Percentiles rank a stretch among this genome's conserved stretches.
These are phyloP conservation scores for Dascyllus trimaculatus DNA, from an alignment of 2,113 vertebrate species.

Conservation along the genomic window DNA sequence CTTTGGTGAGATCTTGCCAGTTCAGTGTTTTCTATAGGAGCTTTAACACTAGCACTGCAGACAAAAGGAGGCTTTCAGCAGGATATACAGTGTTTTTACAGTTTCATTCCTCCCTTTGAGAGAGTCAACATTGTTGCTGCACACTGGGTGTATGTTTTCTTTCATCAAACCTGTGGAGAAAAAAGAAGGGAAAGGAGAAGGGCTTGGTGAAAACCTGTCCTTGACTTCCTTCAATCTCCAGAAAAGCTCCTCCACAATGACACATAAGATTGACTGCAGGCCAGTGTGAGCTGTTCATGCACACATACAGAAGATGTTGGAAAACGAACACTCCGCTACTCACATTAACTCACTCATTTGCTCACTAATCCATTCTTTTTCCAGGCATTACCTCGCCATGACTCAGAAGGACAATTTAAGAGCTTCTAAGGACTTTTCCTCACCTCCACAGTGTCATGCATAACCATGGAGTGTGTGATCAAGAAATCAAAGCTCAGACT, in stretches of 20 bases:
- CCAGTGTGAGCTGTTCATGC: conserved; percentile 13
- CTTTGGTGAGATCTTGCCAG: conserved; percentile 65
- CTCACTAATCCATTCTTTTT: conserved; percentile 13
- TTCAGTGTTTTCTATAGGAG: conserved; percentile 49
- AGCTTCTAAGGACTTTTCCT: conserved; percentile 38
- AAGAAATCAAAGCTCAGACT: conserved; percentile 64
- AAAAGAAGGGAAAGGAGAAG: conserved; percentile 31
- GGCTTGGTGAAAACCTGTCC: conserved; percentile 4
- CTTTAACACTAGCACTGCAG: conserved; percentile 45
- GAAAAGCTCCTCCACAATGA: conserved; percentile 9
- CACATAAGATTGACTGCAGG: conserved; percentile 10
- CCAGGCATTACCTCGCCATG: conserved; percentile 18
- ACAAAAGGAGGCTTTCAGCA: conserved; percentile 73
- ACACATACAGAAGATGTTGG: conserved; percentile 31
- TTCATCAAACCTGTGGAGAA: conserved; percentile 36
- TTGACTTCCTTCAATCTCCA: conserved; percentile 5
- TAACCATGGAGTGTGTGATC: conserved; percentile 61
- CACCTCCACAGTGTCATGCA: conserved; percentile 56
- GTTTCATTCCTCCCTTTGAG: conserved; percentile 58
- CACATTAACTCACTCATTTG: conserved; percentile 8
- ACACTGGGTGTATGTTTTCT: conserved; percentile 36
- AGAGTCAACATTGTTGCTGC: conserved; percentile 53
- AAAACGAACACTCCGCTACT: conserved; percentile 6
- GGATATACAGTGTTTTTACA: conserved; percentile 64
- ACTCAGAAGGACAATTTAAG: conserved; percentile 46